Conservation (phyloP, 2,113 vertebrate genomes). For the Siphamia tubifer region DNA sequence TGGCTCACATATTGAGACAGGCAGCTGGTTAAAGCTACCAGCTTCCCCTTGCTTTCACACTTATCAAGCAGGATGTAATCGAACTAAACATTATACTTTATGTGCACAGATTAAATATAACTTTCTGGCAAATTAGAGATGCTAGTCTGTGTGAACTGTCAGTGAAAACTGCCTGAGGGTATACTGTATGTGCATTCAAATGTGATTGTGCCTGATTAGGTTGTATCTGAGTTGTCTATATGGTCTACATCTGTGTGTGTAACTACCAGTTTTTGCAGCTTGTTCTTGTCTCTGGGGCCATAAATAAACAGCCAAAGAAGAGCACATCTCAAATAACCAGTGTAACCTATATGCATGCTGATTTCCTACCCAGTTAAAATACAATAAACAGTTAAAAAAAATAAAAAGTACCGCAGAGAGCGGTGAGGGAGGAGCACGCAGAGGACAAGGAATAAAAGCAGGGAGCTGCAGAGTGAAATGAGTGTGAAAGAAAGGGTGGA, state of each 20-base stretch:
- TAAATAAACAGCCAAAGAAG: not conserved
- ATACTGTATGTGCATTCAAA: not conserved
- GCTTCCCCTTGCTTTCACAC: conserved; percentile 25
- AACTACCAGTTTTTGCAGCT: not conserved
- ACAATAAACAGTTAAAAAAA: not conserved
- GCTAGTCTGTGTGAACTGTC: not conserved
- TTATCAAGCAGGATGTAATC: conserved; percentile 32
- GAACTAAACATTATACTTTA: conserved; percentile 18
- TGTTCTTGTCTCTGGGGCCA: not conserved
- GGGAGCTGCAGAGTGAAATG: conserved; percentile 23
- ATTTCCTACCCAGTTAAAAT: not conserved
- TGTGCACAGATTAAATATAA: conserved; percentile 26
- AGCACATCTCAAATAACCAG: not conserved
- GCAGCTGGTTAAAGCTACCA: conserved; percentile 36
- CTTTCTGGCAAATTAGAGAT: conserved; percentile 5
- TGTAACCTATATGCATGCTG: not conserved
- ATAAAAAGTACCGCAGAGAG: not conserved
- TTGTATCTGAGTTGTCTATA: not conserved
- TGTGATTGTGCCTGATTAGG: not conserved
- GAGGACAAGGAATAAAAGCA: not conserved
- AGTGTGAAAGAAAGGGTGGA: conserved; percentile 30
- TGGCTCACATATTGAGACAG: conserved; percentile 28
- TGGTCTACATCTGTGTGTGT: not conserved
- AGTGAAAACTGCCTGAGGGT: not conserved
- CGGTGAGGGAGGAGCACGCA: not conserved